phyloP scores from a whole-genome alignment of 2,797 vertebrate species.

The Rhinogobio ventralis region DNA sequence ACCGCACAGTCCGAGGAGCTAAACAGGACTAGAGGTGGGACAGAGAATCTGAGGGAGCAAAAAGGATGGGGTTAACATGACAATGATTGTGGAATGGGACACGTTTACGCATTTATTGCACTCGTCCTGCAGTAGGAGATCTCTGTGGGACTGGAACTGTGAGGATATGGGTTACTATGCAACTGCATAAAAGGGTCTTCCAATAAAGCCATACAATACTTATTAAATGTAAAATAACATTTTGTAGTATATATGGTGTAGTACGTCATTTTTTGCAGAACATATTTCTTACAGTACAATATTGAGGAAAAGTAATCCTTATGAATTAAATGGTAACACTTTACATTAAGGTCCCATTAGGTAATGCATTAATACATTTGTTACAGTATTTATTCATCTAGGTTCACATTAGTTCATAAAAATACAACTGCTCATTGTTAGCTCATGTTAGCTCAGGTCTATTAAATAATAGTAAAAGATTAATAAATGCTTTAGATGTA shows the following conservation, averaged over 20 bases:
- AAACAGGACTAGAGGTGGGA: conserved; percentile 9
- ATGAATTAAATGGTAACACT: neutral
- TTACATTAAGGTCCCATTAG: neutral
- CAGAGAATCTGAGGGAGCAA: conserved; percentile 14
- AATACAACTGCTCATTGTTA: neutral
- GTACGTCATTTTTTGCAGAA: neutral
- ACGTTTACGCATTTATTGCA: neutral
- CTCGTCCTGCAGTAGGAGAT: neutral
- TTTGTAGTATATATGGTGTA: neutral
- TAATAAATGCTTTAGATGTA: too few relatives aligned
- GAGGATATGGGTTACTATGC: neutral
- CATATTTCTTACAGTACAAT: neutral
- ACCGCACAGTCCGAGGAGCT: conserved; percentile 2
- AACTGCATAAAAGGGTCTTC: neutral
- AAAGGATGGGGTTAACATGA: conserved; percentile 26
- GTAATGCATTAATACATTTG: neutral
- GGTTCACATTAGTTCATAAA: neutral
- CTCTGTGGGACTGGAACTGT: conserved; percentile 3
- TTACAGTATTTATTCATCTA: too few relatives aligned
- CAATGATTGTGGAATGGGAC: neutral
- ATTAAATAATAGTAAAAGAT: too few relatives aligned
- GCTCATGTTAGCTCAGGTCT: too few relatives aligned
- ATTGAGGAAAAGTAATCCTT: neutral
- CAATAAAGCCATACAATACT: neutral
- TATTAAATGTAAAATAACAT: too few relatives aligned